These are phyloP conservation scores for Bombyx mori DNA, from an alignment of 1,140 invertebrate species.

Conservation along the genomic window ASM3026992v2 NC_085111.1:7021501-7022000, in stretches of 20 bases:
- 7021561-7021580: too few species aligned
- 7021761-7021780: constrained; percentile 69
- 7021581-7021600: too few species aligned
- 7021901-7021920: not conserved
- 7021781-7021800: constrained; percentile 63
- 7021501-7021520: too few species aligned
- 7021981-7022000: too few species aligned
- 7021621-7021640: constrained; percentile 10
- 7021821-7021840: constrained; percentile 54
- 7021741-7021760: constrained; percentile 67
- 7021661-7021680: constrained; percentile 61
- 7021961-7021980: too few species aligned
- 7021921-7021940: not conserved
- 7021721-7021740: constrained; percentile 61
- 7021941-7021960: too few species aligned
- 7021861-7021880: constrained; percentile 7
- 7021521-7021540: too few species aligned
- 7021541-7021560: too few species aligned
- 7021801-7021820: constrained; percentile 63
- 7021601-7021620: too few species aligned
- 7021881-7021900: not conserved
- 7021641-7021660: constrained; percentile 40
- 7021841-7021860: constrained; percentile 32
- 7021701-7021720: constrained; percentile 62
- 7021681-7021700: constrained; percentile 42